Evolutionary conservation across 2,797 vertebrate species (phyloP), one percentile per base, ranked within the genome.

Genomic region (Buceros bicornis): DNA sequence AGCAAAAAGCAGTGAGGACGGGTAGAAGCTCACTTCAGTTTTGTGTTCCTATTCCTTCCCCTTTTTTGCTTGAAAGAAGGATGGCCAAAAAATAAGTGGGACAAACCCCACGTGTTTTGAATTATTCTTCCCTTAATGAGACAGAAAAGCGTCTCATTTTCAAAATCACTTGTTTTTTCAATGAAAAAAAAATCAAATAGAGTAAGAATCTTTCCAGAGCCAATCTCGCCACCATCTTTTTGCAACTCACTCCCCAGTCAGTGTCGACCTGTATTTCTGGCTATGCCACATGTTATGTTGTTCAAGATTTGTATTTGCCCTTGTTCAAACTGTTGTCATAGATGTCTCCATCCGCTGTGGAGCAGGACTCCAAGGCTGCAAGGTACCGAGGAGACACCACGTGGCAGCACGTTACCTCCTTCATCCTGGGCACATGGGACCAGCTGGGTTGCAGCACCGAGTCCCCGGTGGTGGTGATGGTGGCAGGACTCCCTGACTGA

Each of bases 31-130:
- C 96, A 93, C 88, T 97, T 92, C 77, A 90, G 90, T 92, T 96
- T 93, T 77, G 42, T 80, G 93, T 96, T 96, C 77, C 29, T 62
- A 56, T 96, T 94, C 83, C 89, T 95, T 95, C 51, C 51, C 43
- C 14, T 92, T 87, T 95, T 97, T 88, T 56, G 43, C 95, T 95
- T 82, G 70, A 84, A 95, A 94, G 86, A 91, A 95, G 89, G 73
- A 93, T 64, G 83, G 90, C 94, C 88, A 97, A 90, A 96, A 92
- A 94, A 95, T 66, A 97, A 96, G 96, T 96, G 96, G 95, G 95
- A 93, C 96, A 97, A 95, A 72, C 95, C 78, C 93, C 94, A 95
- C 74, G 83, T 97, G 95, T 90, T 95, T 95, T 93, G 94, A 97
- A 96, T 97, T 94, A 93, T 95, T 77, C 90, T 95, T 43, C 57